phyloP scores from a whole-genome alignment of 2,113 vertebrate genomes.

The Oncorhynchus clarkii region DNA sequence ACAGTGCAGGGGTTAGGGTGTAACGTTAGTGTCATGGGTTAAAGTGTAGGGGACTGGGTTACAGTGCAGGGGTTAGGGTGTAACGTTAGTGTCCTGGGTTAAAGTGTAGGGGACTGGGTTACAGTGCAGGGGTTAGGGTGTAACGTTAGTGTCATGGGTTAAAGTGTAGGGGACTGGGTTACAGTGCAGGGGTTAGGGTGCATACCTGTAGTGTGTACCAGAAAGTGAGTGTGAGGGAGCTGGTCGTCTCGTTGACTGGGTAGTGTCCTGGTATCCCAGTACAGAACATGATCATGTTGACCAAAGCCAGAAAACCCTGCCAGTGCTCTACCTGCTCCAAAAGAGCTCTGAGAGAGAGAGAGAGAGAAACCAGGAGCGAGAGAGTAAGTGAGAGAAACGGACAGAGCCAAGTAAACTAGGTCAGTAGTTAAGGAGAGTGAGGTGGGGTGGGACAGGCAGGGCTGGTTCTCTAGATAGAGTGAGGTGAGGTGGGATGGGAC shows the following conservation, averaged over 20 bases:
- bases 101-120: no score
- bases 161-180: no score
- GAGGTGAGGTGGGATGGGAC: no score
- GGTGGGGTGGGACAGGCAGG: not conserved
- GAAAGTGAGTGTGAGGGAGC: slow-evolving; percentile 96
- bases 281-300: slow-evolving; percentile 99
- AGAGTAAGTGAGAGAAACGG: no score
- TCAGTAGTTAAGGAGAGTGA: not conserved
- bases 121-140: not conserved
- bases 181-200: not conserved
- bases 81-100: no score
- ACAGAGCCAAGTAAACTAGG: not conserved
- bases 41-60: no score
- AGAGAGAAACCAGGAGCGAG: not conserved
- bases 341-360: slow-evolving; percentile 76
- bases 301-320: slow-evolving; percentile 95
- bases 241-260: slow-evolving; percentile 97
- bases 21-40: no score
- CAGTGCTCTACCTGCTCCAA: slow-evolving; percentile 97
- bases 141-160: no score
- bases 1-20: no score
- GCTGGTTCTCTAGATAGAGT: not conserved
- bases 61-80: not conserved
- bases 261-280: slow-evolving; percentile 98
- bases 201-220: slow-evolving; percentile 82